phyloP scores from a whole-genome alignment of 2,797 vertebrate genomes.

The Chromis chromis region DNA sequence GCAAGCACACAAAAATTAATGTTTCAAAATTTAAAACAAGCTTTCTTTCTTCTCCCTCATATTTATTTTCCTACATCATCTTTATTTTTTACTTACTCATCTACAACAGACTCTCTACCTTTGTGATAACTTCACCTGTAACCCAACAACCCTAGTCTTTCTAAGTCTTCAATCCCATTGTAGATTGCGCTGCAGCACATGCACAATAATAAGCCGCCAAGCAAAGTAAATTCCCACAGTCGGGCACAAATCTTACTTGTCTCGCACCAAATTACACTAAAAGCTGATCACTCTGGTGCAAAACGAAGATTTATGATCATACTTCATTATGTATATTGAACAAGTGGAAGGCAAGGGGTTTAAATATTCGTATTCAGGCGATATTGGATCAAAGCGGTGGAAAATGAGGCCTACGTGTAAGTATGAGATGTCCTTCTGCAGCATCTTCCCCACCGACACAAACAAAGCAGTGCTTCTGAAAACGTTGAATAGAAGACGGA shows the following conservation, averaged over 20 bases:
- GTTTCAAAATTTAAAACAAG: background rate
- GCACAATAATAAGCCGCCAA: constrained; percentile 81
- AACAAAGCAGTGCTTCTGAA: constrained; percentile 36
- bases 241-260: constrained; percentile 89
- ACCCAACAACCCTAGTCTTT: constrained; percentile 81
- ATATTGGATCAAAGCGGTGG: constrained; percentile 56
- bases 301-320: constrained; percentile 84
- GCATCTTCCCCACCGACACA: constrained; percentile 14
- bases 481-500: constrained; percentile 38
- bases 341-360: constrained; percentile 66
- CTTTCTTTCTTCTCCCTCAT: background rate
- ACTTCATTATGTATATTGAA: constrained; percentile 86
- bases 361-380: constrained; percentile 77
- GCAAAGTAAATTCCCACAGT: constrained; percentile 85
- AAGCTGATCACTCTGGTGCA: constrained; percentile 84
- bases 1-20: background rate
- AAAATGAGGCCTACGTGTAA: constrained; percentile 4
- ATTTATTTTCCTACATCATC: constrained; percentile 33
- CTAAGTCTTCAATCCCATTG: constrained; percentile 69
- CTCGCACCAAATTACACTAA: constrained; percentile 74
- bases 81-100: constrained; percentile 68
- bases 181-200: constrained; percentile 85
- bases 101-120: constrained; percentile 72
- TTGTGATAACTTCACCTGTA: constrained; percentile 83
- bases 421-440: background rate